Conservation (phyloP, 2,113 vertebrate genomes). For the Nothocercus julius region DNA sequence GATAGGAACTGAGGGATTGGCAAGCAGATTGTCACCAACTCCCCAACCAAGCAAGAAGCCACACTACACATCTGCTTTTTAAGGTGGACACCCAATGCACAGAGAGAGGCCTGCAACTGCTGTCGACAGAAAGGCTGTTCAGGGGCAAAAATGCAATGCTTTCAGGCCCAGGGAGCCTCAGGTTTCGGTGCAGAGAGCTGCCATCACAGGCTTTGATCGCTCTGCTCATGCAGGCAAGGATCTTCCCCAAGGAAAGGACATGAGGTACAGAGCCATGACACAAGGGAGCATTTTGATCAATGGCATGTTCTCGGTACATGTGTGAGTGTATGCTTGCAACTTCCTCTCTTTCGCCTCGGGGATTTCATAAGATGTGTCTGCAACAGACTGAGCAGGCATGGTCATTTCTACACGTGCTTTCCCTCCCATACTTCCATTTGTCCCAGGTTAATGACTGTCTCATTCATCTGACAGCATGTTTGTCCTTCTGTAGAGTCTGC, state of each 20-base stretch:
- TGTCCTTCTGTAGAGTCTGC: not conserved
- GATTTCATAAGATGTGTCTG: not conserved
- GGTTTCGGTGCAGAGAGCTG: not conserved
- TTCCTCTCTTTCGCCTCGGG: not conserved
- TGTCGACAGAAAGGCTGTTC: not conserved
- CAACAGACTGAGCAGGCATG: not conserved
- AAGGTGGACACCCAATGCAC: not conserved
- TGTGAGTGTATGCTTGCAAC: not conserved
- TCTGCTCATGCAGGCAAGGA: not conserved
- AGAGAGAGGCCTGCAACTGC: not conserved
- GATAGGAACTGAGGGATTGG: not conserved
- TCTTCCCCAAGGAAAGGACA: not conserved
- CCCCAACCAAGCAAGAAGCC: not conserved
- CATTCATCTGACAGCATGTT: not conserved
- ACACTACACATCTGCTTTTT: fast-evolving
- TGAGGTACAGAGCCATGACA: not conserved
- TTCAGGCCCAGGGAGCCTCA: not conserved
- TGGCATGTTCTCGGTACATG: not conserved
- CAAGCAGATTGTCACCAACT: not conserved
- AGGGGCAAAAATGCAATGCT: not conserved
- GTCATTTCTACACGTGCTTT: not conserved
- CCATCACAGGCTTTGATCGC: not conserved
- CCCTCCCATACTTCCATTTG: not conserved
- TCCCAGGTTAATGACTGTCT: not conserved
- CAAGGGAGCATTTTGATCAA: not conserved